phyloP scores from a whole-genome alignment of 1,140 invertebrate species.

The Bombus difficillimus region DNA sequence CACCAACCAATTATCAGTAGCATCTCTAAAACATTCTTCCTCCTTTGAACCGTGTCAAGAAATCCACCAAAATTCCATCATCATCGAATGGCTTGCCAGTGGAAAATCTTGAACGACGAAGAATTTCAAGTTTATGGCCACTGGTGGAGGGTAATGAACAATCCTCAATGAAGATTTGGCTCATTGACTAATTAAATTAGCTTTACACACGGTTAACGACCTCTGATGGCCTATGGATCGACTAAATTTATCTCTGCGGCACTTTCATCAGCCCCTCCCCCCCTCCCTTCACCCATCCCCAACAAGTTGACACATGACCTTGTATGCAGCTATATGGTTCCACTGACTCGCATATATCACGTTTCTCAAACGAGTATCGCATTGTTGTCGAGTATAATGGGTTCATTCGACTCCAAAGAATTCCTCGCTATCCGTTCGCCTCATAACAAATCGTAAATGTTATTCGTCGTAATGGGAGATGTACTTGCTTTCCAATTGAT shows the following conservation, averaged over 20 bases:
- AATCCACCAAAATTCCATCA: neutral
- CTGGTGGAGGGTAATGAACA: too few species aligned
- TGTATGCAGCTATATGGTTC: neutral
- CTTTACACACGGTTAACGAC: neutral
- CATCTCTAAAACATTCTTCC: too few species aligned
- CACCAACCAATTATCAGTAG: too few species aligned
- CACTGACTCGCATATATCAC: neutral
- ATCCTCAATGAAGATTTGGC: neutral
- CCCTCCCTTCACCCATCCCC: too few species aligned
- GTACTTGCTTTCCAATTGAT: neutral
- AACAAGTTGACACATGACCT: neutral
- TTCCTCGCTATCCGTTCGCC: neutral
- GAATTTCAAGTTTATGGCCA: neutral
- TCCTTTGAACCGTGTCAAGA: too few species aligned
- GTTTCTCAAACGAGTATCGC: neutral
- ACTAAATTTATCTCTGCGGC: neutral
- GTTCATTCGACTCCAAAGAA: slow-evolving; percentile 6
- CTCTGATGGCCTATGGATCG: too few species aligned
- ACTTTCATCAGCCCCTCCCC: neutral
- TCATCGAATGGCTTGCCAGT: neutral
- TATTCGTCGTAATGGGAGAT: neutral
- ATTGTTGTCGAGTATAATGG: neutral
- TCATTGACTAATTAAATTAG: neutral
- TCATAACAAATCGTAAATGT: neutral
- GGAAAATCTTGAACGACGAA: neutral